Conservation (phyloP, 2,888 invertebrate species). For the Portevinia maculata region DNA sequence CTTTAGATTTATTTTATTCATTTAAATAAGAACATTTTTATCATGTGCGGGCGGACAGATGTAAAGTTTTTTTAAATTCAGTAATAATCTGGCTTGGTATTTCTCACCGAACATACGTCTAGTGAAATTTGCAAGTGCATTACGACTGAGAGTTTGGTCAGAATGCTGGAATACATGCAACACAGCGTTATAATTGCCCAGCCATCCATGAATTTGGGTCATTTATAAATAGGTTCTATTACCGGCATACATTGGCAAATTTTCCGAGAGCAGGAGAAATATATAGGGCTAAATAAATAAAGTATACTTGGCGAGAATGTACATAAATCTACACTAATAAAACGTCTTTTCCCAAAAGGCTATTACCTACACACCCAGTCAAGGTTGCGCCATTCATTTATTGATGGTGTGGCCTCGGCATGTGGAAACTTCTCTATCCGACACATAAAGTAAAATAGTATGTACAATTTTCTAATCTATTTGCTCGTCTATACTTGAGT, state of each 20-base stretch:
- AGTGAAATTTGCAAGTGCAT: not conserved
- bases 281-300: not conserved
- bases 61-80: conserved; percentile 38
- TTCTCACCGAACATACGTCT: conserved; percentile 8
- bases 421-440: conserved; percentile 9
- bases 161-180: conserved; percentile 39
- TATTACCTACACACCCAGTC: conserved; percentile 21
- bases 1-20: conserved; percentile 18
- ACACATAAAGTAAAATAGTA: not conserved
- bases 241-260: conserved; percentile 28
- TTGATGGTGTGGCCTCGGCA: conserved; percentile 21
- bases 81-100: conserved; percentile 24
- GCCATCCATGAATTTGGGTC: conserved; percentile 68
- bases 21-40: conserved; percentile 8
- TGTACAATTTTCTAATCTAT: conserved; percentile 30
- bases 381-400: conserved; percentile 36
- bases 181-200: conserved; percentile 52
- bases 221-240: conserved; percentile 71
- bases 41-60: conserved; percentile 7
- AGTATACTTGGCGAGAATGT: not conserved
- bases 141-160: not conserved
- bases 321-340: conserved; percentile 19
- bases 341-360: conserved; percentile 4
- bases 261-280: conserved; percentile 20
- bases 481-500: conserved; percentile 20